Base-by-base conservation (phyloP, 1,140 invertebrate species). In the Cyclargus thomasi region DNA sequence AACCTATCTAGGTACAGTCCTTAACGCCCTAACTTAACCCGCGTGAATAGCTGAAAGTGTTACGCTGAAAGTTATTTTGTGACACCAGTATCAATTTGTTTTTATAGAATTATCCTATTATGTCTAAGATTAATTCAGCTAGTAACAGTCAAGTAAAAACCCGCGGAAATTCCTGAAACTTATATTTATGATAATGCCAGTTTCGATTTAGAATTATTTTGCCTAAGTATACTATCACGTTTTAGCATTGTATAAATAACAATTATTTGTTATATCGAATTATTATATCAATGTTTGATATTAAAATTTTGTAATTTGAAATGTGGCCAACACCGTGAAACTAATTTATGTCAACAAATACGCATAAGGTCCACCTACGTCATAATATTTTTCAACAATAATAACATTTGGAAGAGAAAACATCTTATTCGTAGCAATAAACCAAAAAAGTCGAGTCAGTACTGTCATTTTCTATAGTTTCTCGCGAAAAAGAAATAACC, bases 341-440 rank as follows among this genome's bases (percentile, higher is more conserved):
- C 55, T 2, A 59, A 59, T 59, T 59, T 59, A 59, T 59, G 55
- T 21, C 55, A 59, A 59, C 55, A 20, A 59, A 59, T 59, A 55
- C 18, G 18, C 0, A n/a, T 55, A 55, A 55, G 0, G 3, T 18
- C n/a, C 14, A 16, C 47, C 47, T 17, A 55, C 53, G 1, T 55
- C 53, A 55, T 20, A 18, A 55, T 55, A 59, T 59, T 59, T 20
- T 8, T 20, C 55, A 57, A 57, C 17, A 57, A 57, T 20, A 57
- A 18, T 57, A 57, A 57, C 4, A 20, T 59, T 55, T 17, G 23
- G 23, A 29, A 47, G 11, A 47, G 39, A 16, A 8, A 14, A 47
- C 39, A 11, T 47, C 39, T 47, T 1, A 2, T 47, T 8, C 14
- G 39, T 16, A 8, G 3, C 39, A 7, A 47, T 47, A 47, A 47